Base-by-base conservation (phyloP, 1,140 invertebrate genomes). In the Drosophila seguyi region DNA sequence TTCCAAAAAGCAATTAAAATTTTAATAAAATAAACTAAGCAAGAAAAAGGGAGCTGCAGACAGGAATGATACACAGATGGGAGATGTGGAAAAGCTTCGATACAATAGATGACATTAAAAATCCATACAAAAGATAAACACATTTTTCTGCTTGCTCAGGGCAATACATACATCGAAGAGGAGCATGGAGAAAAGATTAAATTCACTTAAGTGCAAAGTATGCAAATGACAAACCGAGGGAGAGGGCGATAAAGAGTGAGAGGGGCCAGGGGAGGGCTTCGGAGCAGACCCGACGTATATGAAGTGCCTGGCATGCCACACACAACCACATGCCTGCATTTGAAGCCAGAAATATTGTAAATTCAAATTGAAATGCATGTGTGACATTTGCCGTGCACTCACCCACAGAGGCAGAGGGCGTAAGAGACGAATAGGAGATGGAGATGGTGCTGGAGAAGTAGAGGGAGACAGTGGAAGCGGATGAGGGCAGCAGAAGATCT, bases 161-260 rank as follows among this genome's bases (percentile, higher is more conserved):
- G 55, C 75, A 42, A 42, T 22, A 36, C 45, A 74, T 14, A 41
- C 20, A 79, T 66, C 67, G 75, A 73, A 55, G 27, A 36, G 62
- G 39, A 77, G 60, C 27, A 56, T 36, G 75, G 52, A 78, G 59
- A 72, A 69, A 71, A 62, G 69, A 81, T 84, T 85, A 85, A 87
- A 82, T 80, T 82, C 79, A 79, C 55, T 80, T 82, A 79, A 82
- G 76, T 88, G 72, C 67, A 87, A 82, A 73, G 75, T 83, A 87
- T 87, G 72, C 63, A 87, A 87, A 83, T 87, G 79, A 83, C 76
- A 87, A 73, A 80, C 56, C 47, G 61, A 20, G 50, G 36, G 47
- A 36, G 59, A 18, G 18, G n/a, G 18, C 2, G 14, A 27, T 3
- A 50, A 10, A 47, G 47, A 29, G 25, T 8, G 16, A 18, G 2